Conservation (phyloP, 2,797 vertebrate genomes). For the Glyptemys insculpta region DNA sequence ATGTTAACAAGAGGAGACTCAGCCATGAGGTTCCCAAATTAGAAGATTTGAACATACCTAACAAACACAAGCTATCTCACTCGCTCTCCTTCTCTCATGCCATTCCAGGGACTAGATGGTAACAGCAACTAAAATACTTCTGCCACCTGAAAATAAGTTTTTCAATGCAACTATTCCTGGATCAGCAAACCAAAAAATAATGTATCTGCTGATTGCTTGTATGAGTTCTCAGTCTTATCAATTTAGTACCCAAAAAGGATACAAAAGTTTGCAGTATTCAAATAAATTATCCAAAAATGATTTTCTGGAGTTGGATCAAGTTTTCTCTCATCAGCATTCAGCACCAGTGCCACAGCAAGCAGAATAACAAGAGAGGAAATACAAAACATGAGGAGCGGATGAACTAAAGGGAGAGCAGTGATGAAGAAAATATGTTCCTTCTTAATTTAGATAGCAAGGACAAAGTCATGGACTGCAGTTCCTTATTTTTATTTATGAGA, state of each 20-base stretch:
- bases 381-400: conserved; percentile 26
- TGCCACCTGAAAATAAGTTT: background rate
- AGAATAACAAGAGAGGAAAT: conserved; percentile 55
- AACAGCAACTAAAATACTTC: background rate
- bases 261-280: conserved; percentile 11
- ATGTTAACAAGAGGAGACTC: background rate
- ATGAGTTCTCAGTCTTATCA: background rate
- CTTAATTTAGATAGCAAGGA: conserved; percentile 18
- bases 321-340: conserved; percentile 69
- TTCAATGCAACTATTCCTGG: background rate
- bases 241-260: conserved; percentile 4
- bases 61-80: background rate
- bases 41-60: background rate
- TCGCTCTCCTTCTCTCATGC: background rate
- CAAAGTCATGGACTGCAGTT: background rate
- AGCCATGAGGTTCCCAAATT: background rate
- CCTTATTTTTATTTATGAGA: background rate
- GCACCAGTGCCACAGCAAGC: conserved; percentile 27
- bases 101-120: background rate
- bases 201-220: background rate
- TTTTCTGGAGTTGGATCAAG: conserved; percentile 56
- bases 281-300: conserved; percentile 41
- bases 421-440: conserved; percentile 8
- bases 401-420: conserved; percentile 33
- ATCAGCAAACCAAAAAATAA: background rate